A percentile compares a stretch with the other conserved stretches of the same genome.
Evolutionary conservation across 2,888 invertebrate genomes (phyloP).

Genomic region (Sarcophaga carnaria): DNA sequence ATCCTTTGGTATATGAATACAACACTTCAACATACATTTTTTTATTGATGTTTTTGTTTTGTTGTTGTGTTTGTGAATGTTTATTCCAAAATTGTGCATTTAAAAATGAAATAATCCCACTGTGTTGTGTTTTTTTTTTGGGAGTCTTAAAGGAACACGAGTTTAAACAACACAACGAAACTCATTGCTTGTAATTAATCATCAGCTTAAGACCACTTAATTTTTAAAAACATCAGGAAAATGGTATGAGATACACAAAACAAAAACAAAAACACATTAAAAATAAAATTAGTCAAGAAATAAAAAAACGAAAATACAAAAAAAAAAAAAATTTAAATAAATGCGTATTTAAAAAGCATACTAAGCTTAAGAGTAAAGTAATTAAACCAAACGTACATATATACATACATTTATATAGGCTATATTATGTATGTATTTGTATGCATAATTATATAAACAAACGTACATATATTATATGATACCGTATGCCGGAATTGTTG

Average conservation of each 20-base stretch:
- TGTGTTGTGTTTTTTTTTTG: conserved; percentile 9
- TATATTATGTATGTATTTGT: not conserved
- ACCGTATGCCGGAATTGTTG: not conserved
- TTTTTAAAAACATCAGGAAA: conserved; percentile 28
- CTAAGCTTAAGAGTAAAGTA: conserved; percentile 10
- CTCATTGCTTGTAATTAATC: conserved; percentile 57
- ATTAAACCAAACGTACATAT: not conserved
- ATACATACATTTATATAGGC: not conserved
- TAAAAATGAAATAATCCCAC: conserved; percentile 31
- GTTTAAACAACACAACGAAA: conserved; percentile 20
- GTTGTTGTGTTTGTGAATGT: not conserved
- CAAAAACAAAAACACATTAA: not conserved
- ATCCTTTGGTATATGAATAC: not conserved
- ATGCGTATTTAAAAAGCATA: conserved; percentile 22
- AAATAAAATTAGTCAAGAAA: not conserved
- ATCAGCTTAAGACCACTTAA: conserved; percentile 52
- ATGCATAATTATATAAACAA: too few species aligned
- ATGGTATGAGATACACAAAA: too few species aligned
- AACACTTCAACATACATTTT: not conserved
- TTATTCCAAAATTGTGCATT: conserved; percentile 15
- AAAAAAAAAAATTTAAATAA: not conserved
- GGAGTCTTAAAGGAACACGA: conserved; percentile 25
- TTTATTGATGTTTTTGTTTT: not conserved
- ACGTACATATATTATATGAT: too few species aligned
- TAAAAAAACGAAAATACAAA: not conserved